Conservation (phyloP, 2,888 invertebrate species). For the Dolichopus griseipennis region DNA sequence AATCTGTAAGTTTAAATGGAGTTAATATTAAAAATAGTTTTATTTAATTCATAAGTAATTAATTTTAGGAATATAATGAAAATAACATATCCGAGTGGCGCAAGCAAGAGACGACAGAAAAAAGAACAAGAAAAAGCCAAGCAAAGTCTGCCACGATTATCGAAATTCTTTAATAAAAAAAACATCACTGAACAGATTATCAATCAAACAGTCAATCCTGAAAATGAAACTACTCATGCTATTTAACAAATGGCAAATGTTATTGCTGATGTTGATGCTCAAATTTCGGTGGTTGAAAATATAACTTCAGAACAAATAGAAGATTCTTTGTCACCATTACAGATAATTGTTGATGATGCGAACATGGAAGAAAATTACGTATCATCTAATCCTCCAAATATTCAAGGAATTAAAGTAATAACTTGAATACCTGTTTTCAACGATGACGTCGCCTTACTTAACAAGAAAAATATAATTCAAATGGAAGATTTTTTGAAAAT, state of each 20-base stretch:
- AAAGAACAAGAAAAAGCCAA: constrained; percentile 8
- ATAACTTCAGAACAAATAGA: constrained; percentile 5
- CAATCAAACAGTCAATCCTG: constrained; percentile 8
- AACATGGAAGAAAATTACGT: constrained; percentile 7
- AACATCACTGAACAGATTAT: constrained; percentile 8
- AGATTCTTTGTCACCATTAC: constrained; percentile 7
- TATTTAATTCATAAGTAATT: constrained; percentile 6
- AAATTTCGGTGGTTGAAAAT: constrained; percentile 7
- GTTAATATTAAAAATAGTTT: constrained; percentile 4
- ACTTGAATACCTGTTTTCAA: constrained; percentile 8
- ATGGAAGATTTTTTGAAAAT: constrained; percentile 10
- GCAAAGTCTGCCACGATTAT: constrained; percentile 7
- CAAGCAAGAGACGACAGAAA: constrained; percentile 4
- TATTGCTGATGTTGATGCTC: constrained; percentile 8
- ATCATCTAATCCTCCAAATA: constrained; percentile 2
- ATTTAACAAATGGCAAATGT: constrained; percentile 7
- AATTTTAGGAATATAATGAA: constrained; percentile 8
- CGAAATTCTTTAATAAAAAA: constrained; percentile 8
- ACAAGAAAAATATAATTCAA: constrained; percentile 10
- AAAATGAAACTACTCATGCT: constrained; percentile 7
- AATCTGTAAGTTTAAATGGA: constrained; percentile 1
- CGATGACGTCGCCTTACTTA: constrained; percentile 10
- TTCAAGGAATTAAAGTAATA: constrained; percentile 7
- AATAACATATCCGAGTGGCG: background rate
- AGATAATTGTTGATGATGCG: constrained; percentile 5